phyloP scores from a whole-genome alignment of 2,888 invertebrate species.

The Cantharis nigra region DNA sequence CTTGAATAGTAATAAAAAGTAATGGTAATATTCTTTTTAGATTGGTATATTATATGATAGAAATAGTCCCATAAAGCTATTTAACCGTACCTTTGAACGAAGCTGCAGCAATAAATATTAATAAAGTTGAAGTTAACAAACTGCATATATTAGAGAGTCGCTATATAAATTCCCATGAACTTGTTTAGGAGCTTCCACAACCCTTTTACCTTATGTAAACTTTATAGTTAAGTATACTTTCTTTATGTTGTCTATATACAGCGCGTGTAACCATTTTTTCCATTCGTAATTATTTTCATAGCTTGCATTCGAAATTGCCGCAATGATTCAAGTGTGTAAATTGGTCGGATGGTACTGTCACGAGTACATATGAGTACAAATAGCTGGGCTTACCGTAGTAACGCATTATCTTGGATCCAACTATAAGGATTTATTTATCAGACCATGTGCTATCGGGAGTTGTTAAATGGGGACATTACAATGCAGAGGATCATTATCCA shows the following conservation, averaged over 20 bases:
- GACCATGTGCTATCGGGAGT: slow-evolving; percentile 50
- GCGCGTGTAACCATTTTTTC: background rate
- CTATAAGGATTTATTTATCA: slow-evolving; percentile 54
- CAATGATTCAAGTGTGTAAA: slow-evolving; percentile 12
- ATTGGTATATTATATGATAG: slow-evolving; percentile 38
- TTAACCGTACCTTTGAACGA: slow-evolving; percentile 44
- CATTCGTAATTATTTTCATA: background rate
- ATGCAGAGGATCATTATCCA: slow-evolving; percentile 56
- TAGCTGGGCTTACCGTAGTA: slow-evolving; percentile 47
- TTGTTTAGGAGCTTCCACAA: slow-evolving; percentile 30
- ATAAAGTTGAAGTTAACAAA: slow-evolving; percentile 47
- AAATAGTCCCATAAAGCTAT: slow-evolving; percentile 46
- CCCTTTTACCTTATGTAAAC: slow-evolving; percentile 23
- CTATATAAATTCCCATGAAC: slow-evolving; percentile 38
- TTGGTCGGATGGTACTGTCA: slow-evolving; percentile 18
- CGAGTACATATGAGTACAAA: slow-evolving; percentile 45
- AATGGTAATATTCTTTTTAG: background rate
- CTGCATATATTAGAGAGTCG: slow-evolving; percentile 42
- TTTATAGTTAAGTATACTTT: slow-evolving; percentile 13
- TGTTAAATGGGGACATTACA: slow-evolving; percentile 57
- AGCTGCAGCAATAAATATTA: slow-evolving; percentile 48
- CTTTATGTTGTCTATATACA: background rate
- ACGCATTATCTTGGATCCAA: slow-evolving; percentile 44
- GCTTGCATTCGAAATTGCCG: background rate
- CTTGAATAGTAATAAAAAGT: background rate